Evolutionary conservation across 2,797 vertebrate genomes (phyloP), one percentile per base, ranked within the genome.

Genomic region (Nasua narica): DNA sequence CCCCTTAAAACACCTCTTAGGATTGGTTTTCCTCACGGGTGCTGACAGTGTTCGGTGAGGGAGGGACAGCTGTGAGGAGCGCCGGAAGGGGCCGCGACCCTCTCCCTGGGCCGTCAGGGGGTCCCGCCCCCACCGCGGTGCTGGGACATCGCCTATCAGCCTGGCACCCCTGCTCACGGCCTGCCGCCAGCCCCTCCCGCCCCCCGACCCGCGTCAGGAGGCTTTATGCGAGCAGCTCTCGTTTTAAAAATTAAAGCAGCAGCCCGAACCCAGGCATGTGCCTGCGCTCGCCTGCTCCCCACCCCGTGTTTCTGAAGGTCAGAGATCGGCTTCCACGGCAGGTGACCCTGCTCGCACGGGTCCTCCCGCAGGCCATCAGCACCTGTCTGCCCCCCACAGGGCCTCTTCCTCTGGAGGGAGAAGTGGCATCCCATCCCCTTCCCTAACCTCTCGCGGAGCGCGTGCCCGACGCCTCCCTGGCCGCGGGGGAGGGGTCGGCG

Each of bases 61-160:
- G 1, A 35, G 21, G 52, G 74, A 9, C 9, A 1, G 52, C 65
- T 23, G 11, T 35, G n/a, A 54, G 27, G 81, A 29, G 27, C 10
- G 14, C 6, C 13, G 0, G 3, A 40, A 4, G 13, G 25, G 3
- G 29, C 40, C 18, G 25, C 1, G 3, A 23, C 19, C 56, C 56
- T 25, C 56, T 11, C 56, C 23, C 67, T 35, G 35, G 27, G 35
- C 10, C 11, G 67, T 5, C 19, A 21, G 35, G 62, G 32, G 62
- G 62, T 69, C 18, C 18, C 9, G 4, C 18, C 18, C 65, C 8
- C 23, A 1, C 23, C 18, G n/a, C 35, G 69, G 40, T 27, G 69
- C 69, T 70, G 62, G 15, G 21, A 25, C 50, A 15, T 15, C 50
- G 5, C 18, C 56, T 58, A 10, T 10, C 25, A 0, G 10, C 23